Evolutionary conservation across 1,140 invertebrate species (phyloP), one percentile per base, ranked within the genome.

Genomic region (Drosophila nigrodunni): DNA sequence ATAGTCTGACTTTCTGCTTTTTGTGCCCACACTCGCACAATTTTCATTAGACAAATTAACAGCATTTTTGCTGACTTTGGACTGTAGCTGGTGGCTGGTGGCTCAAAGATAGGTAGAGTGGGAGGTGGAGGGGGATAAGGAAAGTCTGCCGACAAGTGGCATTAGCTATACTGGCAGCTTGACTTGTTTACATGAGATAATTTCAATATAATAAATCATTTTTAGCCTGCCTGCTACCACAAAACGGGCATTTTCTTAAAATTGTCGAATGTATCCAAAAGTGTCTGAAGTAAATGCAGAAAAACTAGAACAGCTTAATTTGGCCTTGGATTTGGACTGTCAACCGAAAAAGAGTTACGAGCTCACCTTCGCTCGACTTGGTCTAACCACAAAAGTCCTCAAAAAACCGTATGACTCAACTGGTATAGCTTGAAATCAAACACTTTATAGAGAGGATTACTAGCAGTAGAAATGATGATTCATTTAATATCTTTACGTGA

Each of bases 41-140:
- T 91, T 91, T 91, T 91, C 88, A 91, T 91, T 91, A 88, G 88
- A 91, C 88, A 91, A 91, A 91, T 91, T 91, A 91, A 88, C 78
- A 91, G 77, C 82, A 72, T 50, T 80, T 81, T 82, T 43, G 50
- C 65, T 64, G 75, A 70, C 80, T 83, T 69, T 74, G 37, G 54
- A 57, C 54, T 57, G 9, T 57, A n/a, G 39, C 50, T 44, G 62
- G 49, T 57, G 30, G 39, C 50, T 44, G 62, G 49, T 65, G 21
- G 18, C 46, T 37, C 30, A 5, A 21, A 21, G 62, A 21, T 58
- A 46, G 15, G 11, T 7, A 7, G 18, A 13, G 39, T 2, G 5
- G 25, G 52, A 7, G 43, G 52, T 10, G 43, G 15, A n/a, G 44
- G 10, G 39, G 37, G 37, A 46, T 50, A 66, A 13, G 65, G 44